Percentiles rank a stretch among this genome's conserved stretches.
phyloP scores from a whole-genome alignment of 2,888 invertebrate species.

The Tetranychus piercei region DNA sequence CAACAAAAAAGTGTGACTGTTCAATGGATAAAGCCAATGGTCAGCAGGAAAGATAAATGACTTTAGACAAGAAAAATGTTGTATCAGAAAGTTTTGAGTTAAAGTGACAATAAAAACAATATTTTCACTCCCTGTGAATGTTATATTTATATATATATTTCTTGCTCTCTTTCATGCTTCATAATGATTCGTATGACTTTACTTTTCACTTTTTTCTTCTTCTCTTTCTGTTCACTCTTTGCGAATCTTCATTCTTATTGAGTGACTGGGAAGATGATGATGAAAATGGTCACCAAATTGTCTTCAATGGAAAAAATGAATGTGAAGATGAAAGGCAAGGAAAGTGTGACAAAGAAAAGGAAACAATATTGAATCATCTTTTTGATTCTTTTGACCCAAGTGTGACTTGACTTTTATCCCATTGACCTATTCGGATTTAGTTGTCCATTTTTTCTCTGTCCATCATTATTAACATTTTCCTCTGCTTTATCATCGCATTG shows the following conservation, averaged over 20 bases:
- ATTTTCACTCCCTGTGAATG: not conserved
- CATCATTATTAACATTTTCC: not conserved
- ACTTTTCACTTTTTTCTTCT: too few species aligned
- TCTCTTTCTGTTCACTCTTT: too few species aligned
- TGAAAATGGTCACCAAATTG: too few species aligned
- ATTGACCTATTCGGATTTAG: not conserved
- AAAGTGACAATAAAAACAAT: not conserved
- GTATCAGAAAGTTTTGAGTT: not conserved
- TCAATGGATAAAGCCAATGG: not conserved
- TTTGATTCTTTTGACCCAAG: not conserved
- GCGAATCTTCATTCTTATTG: too few species aligned
- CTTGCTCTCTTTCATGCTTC: not conserved
- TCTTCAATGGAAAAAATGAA: too few species aligned
- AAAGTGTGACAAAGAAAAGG: too few species aligned
- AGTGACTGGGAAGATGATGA: too few species aligned
- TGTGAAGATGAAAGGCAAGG: too few species aligned
- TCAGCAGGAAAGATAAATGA: not conserved
- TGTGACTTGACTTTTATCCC: not conserved
- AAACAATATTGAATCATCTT: not conserved
- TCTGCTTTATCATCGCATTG: not conserved
- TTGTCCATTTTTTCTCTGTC: not conserved
- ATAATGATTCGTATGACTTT: too few species aligned
- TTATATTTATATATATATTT: not conserved
- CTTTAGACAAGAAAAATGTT: not conserved
- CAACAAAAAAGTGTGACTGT: not conserved